These are phyloP conservation scores for Drosophila lacertosa DNA, from an alignment of 1,140 invertebrate species.

Conservation along the genomic window DNA sequence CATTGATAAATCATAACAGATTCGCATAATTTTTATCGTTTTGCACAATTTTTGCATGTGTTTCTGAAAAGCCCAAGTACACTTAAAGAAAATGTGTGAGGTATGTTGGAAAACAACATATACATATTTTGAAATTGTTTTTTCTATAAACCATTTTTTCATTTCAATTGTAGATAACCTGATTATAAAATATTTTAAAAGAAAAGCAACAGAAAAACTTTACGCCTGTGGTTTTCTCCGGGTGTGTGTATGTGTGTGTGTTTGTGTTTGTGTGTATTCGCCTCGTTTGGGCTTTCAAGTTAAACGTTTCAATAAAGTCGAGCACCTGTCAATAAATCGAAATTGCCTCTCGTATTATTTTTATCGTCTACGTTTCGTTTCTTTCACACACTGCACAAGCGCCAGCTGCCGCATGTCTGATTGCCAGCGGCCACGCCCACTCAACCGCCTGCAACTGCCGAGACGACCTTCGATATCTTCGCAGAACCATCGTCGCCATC, in stretches of 20 bases:
- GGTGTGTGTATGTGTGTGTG: not conserved
- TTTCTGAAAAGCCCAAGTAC: constrained; percentile 3
- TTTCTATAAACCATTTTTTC: too few relatives aligned
- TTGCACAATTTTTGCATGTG: constrained; percentile 79
- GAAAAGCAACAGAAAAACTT: too few relatives aligned
- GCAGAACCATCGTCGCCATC: constrained; percentile 13
- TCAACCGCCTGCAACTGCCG: constrained; percentile 16
- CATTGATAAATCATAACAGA: constrained; percentile 70
- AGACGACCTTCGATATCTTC: constrained; percentile 54
- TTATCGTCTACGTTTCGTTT: constrained; percentile 80
- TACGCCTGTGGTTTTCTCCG: not conserved
- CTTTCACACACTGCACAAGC: constrained; percentile 74
- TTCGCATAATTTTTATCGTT: constrained; percentile 76
- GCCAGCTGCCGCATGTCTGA: constrained; percentile 49
- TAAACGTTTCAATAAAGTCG: constrained; percentile 83
- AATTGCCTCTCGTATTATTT: constrained; percentile 82
- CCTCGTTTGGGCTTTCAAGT: constrained; percentile 59
- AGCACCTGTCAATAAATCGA: constrained; percentile 82
- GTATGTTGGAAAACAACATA: too few relatives aligned
- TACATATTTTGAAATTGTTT: too few relatives aligned
- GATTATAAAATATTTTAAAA: too few relatives aligned
- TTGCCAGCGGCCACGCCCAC: constrained; percentile 46
- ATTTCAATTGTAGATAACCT: too few relatives aligned
- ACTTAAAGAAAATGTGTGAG: too few relatives aligned
- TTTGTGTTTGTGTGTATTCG: constrained; percentile 2